These are phyloP conservation scores for Schizothorax lantsangensis DNA, from an alignment of 2,797 vertebrate genomes.

Conservation along the genomic window DNA sequence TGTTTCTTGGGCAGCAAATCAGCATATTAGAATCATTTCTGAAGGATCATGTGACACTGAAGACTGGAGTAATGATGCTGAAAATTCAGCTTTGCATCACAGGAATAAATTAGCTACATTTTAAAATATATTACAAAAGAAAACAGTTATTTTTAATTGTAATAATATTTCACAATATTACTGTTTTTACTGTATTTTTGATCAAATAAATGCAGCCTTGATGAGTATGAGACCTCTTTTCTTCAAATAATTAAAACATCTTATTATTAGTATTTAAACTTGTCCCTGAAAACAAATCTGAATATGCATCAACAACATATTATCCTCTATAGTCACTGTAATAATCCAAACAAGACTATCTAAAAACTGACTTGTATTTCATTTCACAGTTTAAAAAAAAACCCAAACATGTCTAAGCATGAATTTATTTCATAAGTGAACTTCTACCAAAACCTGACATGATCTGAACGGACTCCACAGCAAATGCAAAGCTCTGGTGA, in stretches of 20 bases:
- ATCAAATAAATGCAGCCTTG: background rate
- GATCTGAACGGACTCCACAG: background rate
- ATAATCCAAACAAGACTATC: background rate
- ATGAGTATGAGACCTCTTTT: too few species aligned
- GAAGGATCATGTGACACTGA: too few species aligned
- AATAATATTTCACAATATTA: background rate
- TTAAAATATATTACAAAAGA: too few species aligned
- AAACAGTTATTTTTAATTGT: too few species aligned
- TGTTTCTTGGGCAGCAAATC: too few species aligned
- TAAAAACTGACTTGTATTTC: background rate
- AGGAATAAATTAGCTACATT: too few species aligned
- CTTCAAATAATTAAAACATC: too few species aligned
- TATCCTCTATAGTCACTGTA: background rate
- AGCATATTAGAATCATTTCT: too few species aligned
- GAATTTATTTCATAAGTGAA: background rate
- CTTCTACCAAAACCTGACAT: background rate
- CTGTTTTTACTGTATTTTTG: background rate
- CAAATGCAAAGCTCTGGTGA: constrained; percentile 18
- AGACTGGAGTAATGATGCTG: too few species aligned
- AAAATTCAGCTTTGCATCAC: too few species aligned
- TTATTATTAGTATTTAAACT: background rate
- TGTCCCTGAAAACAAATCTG: background rate
- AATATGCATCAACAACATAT: background rate
- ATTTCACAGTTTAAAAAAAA: constrained; percentile 10
- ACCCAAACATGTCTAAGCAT: constrained; percentile 1